phyloP scores from a whole-genome alignment of 2,113 vertebrate genomes.

The Paramormyrops kingsleyae region DNA sequence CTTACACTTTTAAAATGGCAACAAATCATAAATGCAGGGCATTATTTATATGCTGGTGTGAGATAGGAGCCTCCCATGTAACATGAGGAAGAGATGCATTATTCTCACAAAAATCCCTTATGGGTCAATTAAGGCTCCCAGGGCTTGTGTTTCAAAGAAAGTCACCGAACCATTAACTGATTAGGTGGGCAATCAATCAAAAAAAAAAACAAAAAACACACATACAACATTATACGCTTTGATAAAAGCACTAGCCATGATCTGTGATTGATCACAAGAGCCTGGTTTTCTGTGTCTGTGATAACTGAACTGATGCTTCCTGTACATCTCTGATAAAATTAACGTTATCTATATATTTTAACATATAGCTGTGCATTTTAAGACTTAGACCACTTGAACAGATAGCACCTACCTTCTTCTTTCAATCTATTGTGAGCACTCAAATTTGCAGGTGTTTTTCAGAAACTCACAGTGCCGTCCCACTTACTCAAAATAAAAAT shows the following conservation, averaged over 20 bases:
- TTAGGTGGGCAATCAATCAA: not conserved
- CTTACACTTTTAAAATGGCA: conserved; percentile 9
- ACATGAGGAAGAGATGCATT: conserved; percentile 2
- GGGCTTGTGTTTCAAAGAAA: not conserved
- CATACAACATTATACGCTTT: not conserved
- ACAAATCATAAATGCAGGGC: not conserved
- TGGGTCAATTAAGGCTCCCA: not conserved
- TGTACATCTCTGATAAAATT: not conserved
- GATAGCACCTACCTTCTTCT: not conserved
- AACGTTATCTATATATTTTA: not conserved
- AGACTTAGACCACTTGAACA: too few relatives aligned
- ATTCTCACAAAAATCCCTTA: not conserved
- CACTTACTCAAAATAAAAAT: not conserved
- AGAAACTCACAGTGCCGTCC: not conserved
- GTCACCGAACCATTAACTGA: not conserved
- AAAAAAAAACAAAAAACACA: not conserved
- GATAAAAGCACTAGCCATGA: not conserved
- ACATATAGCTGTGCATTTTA: not conserved
- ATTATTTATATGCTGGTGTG: not conserved
- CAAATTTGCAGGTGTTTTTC: not conserved
- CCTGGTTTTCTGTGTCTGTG: not conserved
- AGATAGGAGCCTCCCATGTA: not conserved
- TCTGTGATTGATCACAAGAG: not conserved
- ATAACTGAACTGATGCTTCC: not conserved
- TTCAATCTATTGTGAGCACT: not conserved